These are phyloP conservation scores for Cataglyphis hispanica DNA, from an alignment of 1,140 invertebrate genomes.

Conservation along the genomic window DNA sequence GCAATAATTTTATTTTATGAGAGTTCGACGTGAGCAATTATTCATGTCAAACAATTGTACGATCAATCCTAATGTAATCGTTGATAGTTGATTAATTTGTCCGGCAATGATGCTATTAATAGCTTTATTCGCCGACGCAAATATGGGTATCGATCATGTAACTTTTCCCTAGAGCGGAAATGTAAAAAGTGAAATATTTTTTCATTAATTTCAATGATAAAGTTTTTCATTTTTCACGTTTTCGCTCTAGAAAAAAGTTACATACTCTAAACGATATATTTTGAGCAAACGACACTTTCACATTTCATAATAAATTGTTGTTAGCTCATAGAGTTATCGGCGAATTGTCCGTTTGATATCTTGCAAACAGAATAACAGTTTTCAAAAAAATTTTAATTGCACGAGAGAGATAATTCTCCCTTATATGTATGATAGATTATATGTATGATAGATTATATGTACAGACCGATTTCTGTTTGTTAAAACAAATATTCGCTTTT, in stretches of 20 bases:
- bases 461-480: not conserved
- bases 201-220: too few relatives aligned
- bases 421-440: constrained; percentile 1
- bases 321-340: not conserved
- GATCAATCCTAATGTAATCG: not conserved
- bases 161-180: too few relatives aligned
- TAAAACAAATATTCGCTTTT: constrained; percentile 23
- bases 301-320: constrained; percentile 1
- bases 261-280: not conserved
- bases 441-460: constrained; percentile 25
- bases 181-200: too few relatives aligned
- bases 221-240: too few relatives aligned
- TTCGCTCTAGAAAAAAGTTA: too few relatives aligned
- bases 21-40: not conserved
- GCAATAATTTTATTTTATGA: not conserved
- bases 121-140: not conserved
- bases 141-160: not conserved
- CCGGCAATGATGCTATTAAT: not conserved
- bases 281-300: not conserved
- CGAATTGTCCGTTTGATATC: not conserved
- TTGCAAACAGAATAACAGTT: not conserved
- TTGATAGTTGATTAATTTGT: not conserved
- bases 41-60: not conserved
- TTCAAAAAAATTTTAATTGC: constrained; percentile 2
- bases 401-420: not conserved